Base-by-base conservation (phyloP, 1,140 invertebrate genomes). In the Diprion similis region DNA sequence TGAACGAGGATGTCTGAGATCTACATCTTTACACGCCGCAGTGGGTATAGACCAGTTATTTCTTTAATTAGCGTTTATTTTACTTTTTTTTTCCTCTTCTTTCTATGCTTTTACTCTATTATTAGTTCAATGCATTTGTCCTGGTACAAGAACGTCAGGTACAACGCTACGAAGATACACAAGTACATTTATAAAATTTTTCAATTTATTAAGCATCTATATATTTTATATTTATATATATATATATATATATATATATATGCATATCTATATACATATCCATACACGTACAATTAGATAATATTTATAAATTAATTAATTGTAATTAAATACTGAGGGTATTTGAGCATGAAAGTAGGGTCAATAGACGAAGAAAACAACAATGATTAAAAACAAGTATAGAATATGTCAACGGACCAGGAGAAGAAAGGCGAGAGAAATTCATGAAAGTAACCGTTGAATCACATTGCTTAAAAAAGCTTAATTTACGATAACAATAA, bases 101-200 rank as follows among this genome's bases (percentile, higher is more conserved):
- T 15, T 45, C 46, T 8, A 24, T 24, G 18, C n/a, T 70, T 18
- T 71, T 18, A 18, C 24, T 64, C 46, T 66, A 15, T 13, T 13
- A 18, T 37, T 45, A n/a, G n/a, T 64, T n/a, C 19, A 17, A 18
- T 17, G 24, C 37, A 73, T 51, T 68, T 68, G 48, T 69, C n/a
- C 10, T 10, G 37, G 18, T 80, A 77, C 81, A 81, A 80, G 81
- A 81, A 83, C 82, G 51, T 8, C 7, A 59, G 51, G 51, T 17
- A 17, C 11, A 59, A 59, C 51, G 51, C 6, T 59, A 17, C 11
- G 79, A 81, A 82, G 78, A 80, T 80, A 73, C 71, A 76, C 75
- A 75, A 47, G 24, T 71, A 72, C 67, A 59, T 13, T 68, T 68
- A 19, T 11, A 68, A 68, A 68, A 19, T 68, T 68, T 10, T 13